A percentile compares a stretch with the other conserved stretches of the same genome.
phyloP scores from a whole-genome alignment of 2,888 invertebrate genomes.

The Nipponacmea schrenckii region DNA sequence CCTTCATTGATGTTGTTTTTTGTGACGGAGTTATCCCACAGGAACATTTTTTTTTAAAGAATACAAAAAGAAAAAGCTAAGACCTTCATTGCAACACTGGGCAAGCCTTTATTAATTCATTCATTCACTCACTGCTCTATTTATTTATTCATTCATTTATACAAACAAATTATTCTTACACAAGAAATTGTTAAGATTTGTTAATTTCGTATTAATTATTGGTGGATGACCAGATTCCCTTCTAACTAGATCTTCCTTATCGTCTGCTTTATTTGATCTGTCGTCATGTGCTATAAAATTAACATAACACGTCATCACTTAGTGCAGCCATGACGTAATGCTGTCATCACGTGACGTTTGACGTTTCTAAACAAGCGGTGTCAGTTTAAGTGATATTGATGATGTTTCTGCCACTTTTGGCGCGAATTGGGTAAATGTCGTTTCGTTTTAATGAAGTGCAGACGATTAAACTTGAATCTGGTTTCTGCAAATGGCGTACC shows the following conservation, averaged over 20 bases:
- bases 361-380: conserved; percentile 8
- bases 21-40: too few relatives aligned
- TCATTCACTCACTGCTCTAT: too few relatives aligned
- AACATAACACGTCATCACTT: neutral
- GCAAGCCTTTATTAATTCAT: too few relatives aligned
- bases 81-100: too few relatives aligned
- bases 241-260: neutral
- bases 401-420: conserved; percentile 3
- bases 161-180: too few relatives aligned
- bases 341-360: conserved; percentile 2
- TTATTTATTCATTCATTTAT: too few relatives aligned
- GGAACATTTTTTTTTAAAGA: too few relatives aligned
- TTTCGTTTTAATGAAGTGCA: neutral
- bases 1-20: too few relatives aligned
- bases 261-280: conserved; percentile 1
- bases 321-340: neutral
- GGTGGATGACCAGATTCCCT: too few relatives aligned
- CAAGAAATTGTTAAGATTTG: too few relatives aligned
- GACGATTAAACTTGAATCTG: neutral
- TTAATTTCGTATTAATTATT: too few relatives aligned
- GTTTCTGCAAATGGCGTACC: neutral
- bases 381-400: neutral
- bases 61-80: too few relatives aligned
- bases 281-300: conserved; percentile 3
- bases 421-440: neutral